Evolutionary conservation across 2,888 invertebrate genomes (phyloP).

Genomic region (Drosophila antonietae): DNA sequence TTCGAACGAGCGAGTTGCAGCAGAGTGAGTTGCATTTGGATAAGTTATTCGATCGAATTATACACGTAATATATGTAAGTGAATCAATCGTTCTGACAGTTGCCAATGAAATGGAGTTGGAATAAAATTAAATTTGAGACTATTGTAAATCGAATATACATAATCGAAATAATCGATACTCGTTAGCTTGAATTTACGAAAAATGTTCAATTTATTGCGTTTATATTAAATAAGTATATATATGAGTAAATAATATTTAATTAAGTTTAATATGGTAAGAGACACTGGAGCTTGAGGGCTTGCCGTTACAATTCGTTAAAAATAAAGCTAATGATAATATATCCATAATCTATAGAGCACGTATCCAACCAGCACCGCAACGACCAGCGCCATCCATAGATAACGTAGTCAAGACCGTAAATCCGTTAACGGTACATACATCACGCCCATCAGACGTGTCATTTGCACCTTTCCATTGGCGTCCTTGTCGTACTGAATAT

Average conservation of each 20-base stretch:
- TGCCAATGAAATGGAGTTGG: neutral
- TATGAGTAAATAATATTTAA: constrained; percentile 12
- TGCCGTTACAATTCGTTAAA: constrained; percentile 4
- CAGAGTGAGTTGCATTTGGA: neutral
- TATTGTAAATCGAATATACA: neutral
- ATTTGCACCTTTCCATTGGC: constrained; percentile 90
- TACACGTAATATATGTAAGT: too few relatives aligned
- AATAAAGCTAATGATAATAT: constrained; percentile 37
- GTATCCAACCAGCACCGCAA: constrained; percentile 64
- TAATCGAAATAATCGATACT: too few relatives aligned
- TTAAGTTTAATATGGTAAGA: constrained; percentile 19
- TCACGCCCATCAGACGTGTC: constrained; percentile 95
- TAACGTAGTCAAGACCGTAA: constrained; percentile 85
- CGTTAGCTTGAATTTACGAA: neutral
- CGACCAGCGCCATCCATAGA: constrained; percentile 57
- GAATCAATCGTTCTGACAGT: too few relatives aligned
- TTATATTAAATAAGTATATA: constrained; percentile 10
- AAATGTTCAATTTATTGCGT: constrained; percentile 6
- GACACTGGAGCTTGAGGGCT: constrained; percentile 18
- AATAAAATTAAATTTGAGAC: neutral
- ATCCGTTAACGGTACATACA: constrained; percentile 98
- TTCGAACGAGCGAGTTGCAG: neutral
- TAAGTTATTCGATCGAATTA: neutral
- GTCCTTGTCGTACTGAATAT: constrained; percentile 92
- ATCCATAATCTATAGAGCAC: constrained; percentile 65